Conservation (phyloP, 2,113 vertebrate species). For the Pygoscelis antarcticus region DNA sequence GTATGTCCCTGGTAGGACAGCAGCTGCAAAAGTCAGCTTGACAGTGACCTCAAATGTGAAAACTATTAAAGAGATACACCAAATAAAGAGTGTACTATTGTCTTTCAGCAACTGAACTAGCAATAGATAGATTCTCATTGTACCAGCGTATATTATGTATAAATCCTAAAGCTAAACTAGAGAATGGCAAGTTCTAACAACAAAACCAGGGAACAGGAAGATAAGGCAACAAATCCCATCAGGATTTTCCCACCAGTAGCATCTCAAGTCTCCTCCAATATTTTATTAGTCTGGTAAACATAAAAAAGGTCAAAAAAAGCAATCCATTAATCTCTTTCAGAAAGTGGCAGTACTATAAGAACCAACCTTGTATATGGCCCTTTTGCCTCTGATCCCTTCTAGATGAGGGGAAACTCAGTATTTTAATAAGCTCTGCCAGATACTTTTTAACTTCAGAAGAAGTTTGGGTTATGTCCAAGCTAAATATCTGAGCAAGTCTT, state of each 20-base stretch:
- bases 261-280: neutral
- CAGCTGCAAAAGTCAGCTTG: slow-evolving; percentile 1
- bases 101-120: neutral
- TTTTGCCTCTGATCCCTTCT: neutral
- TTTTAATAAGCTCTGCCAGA: neutral
- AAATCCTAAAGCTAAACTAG: neutral
- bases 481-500: neutral
- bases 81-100: neutral
- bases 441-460: neutral
- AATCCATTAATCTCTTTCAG: neutral
- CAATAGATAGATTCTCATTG: neutral
- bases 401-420: neutral
- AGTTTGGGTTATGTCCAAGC: neutral
- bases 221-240: neutral
- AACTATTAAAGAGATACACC: neutral
- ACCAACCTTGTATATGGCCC: neutral
- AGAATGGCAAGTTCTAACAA: neutral
- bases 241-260: neutral
- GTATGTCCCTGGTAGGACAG: neutral
- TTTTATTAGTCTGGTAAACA: neutral
- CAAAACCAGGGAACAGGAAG: neutral
- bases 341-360: neutral
- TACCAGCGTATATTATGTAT: neutral
- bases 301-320: neutral
- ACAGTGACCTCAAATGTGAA: neutral